Evolutionary conservation across 2,113 vertebrate genomes (phyloP).

Genomic region (Cygnus buccinator): DNA sequence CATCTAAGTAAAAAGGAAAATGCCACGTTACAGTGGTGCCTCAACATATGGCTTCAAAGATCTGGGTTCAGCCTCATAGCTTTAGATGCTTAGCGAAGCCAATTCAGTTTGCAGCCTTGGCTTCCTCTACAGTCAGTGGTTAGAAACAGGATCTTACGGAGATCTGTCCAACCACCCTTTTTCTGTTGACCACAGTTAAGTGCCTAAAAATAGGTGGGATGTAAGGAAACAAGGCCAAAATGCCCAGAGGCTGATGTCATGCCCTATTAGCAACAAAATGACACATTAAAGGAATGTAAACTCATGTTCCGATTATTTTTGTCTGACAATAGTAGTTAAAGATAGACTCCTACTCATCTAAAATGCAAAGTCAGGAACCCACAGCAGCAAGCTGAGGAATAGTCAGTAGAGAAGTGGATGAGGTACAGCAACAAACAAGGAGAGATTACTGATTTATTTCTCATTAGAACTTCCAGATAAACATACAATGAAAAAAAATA

Average conservation of each 20-base stretch:
- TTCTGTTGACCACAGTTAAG: background rate
- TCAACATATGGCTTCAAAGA: background rate
- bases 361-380: background rate
- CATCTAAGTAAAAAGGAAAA: conserved; percentile 71
- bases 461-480: background rate
- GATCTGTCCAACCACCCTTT: background rate
- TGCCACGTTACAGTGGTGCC: background rate
- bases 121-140: background rate
- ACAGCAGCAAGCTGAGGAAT: background rate
- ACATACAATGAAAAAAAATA: background rate
- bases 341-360: background rate
- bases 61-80: background rate
- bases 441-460: background rate
- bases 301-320: background rate
- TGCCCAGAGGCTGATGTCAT: conserved; percentile 27
- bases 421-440: background rate
- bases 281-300: conserved; percentile 4
- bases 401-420: background rate
- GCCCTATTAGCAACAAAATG: background rate
- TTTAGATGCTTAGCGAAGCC: background rate
- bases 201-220: conserved; percentile 40
- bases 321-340: conserved; percentile 17
- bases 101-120: background rate
- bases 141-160: background rate
- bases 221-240: conserved; percentile 17